These are phyloP conservation scores for Chaenocephalus aceratus DNA, from an alignment of 2,113 vertebrate genomes.

Conservation along the genomic window DNA sequence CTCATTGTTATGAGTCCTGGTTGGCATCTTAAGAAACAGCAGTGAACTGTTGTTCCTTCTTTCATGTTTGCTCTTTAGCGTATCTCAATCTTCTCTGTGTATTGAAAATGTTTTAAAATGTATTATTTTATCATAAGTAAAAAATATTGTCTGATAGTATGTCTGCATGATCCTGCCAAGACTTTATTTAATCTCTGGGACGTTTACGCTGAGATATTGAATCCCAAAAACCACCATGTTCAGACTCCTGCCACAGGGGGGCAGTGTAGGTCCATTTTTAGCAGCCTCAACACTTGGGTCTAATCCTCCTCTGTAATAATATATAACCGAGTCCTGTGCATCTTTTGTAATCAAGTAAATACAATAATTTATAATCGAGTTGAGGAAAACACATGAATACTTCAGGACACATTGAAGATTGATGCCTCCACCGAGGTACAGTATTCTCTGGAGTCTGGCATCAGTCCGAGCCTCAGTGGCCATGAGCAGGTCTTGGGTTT, in stretches of 20 bases:
- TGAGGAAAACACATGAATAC: not conserved
- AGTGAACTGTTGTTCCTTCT: too few relatives aligned
- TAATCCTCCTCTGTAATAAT: not conserved
- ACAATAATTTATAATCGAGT: not conserved
- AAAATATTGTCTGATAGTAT: not conserved
- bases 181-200: not conserved
- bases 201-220: too few relatives aligned
- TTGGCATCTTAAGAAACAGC: too few relatives aligned
- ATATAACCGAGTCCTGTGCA: not conserved
- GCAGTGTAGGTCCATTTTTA: conserved; percentile 1
- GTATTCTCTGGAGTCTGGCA: not conserved
- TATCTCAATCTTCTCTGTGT: not conserved
- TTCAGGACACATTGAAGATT: not conserved
- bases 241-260: conserved; percentile 20
- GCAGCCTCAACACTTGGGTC: not conserved
- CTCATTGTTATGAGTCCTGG: too few relatives aligned
- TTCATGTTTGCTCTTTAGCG: too few relatives aligned
- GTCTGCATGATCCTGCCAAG: not conserved
- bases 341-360: too few relatives aligned
- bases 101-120: too few relatives aligned
- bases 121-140: too few relatives aligned
- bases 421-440: not conserved
- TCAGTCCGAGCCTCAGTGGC: not conserved
- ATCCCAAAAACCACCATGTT: not conserved
- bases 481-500: not conserved